Base-by-base conservation (phyloP, 2,113 vertebrate genomes). In the Otocyon megalotis region DNA sequence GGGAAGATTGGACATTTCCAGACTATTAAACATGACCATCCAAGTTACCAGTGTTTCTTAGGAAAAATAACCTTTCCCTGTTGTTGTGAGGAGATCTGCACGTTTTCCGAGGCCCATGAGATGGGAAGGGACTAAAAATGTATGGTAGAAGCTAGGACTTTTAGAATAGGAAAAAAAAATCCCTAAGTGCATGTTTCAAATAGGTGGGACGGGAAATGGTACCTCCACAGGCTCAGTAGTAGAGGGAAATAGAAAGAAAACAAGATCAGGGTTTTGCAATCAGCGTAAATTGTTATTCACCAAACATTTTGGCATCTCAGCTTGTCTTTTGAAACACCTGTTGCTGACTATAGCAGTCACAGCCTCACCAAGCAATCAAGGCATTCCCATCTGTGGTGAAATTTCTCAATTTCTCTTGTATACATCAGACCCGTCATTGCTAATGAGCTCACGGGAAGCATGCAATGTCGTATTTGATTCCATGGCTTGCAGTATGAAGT, bases 271-370 rank as follows among this genome's bases (percentile, higher is more conserved):
- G n/a, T 79, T 97, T 96, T 92, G 98, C 97, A 98, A 97, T 98
- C 97, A 98, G 97, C 10, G 74, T 37, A 83, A 76, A 98, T 98
- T 97, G 98, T 97, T 97, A 58, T 88, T 84, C 84, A 0, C 83
- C 93, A 43, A 37, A 67, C 95, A 43, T 85, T 95, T 32, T 22
- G 24, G 94, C 86, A 69, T 88, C 95, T 96, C 93, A 82, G 96
- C 97, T 88, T 13, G 81, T 94, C 95, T 95, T 77, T 62, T 65
- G 94, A 96, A 94, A 80, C 86, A 98, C 97, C 97, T 97, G 97
- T 97, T 98, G 97, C 96, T 97, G 97, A 98, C 97, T 93, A 79
- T 82, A 17, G 98, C 97, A 97, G 86, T 67, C 92, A 35, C 96
- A 95, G 93, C 90, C 76, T 84, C 90, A 28, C 93, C 32, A 63